Base-by-base conservation (phyloP, 2,797 vertebrate species). In the Danio kyathit region DNA sequence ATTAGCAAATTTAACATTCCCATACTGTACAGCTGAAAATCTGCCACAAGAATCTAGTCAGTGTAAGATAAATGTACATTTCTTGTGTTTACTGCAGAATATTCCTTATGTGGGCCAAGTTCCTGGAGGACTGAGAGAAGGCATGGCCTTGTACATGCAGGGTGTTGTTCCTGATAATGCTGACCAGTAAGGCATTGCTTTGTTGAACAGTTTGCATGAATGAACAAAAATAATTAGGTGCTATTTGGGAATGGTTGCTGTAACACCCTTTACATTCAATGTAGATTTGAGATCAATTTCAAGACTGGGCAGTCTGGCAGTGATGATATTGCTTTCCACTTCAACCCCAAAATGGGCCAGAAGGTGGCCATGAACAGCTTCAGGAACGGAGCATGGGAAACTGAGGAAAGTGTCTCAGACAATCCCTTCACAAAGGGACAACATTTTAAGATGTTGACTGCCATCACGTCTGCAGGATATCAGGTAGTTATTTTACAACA, bases 21-120 rank as follows among this genome's bases (percentile, higher is more conserved):
- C 0, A 7, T n/a, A 14, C 10, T 5, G 5, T 0, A 54, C 7
- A 12, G 5, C 29, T 49, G 1, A 59, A 57, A 13, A 7, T 0
- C 0, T 19, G 0, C 8, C n/a, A n/a, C 1, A 40, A 63, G 5
- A 19, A 12, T 59, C 4, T 66, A 2, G 0, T 44, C 0, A 12
- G n/a, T 38, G n/a, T 21, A 41, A 12, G 38, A 29, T 72, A 2
- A n/a, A 52, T 29, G 17, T 1, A 38, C 17, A 4, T 41, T 10
- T 63, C 4, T 38, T 72, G 0, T n/a, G n/a, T 5, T 40, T 14
- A 19, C n/a, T 41, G 5, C 46, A 84, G 83, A 44, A 0, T n/a
- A 17, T 84, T 84, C 79, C 82, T 21, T 84, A 72, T 60, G 73
- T 71, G 14, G 63, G 72, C 4, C 12, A 51, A 80, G 57, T 83